A percentile compares a stretch with the other conserved stretches of the same genome.
Conservation (phyloP, 1,140 invertebrate genomes). For the Drosophila virilis region DNA sequence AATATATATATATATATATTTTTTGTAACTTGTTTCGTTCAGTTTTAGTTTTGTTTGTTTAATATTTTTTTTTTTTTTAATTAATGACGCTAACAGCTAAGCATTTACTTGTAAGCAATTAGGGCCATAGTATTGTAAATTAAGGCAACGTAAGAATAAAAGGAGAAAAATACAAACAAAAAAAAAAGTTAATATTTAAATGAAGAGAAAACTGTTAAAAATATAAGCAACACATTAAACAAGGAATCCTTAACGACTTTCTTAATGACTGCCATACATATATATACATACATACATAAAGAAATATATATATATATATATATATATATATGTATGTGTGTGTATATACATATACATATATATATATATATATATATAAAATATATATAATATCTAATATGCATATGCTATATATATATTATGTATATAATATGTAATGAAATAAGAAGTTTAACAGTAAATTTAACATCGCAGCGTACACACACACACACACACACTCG, state of each 20-base stretch:
- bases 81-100: slow-evolving; percentile 41
- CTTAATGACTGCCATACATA: slow-evolving; percentile 80
- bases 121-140: slow-evolving; percentile 64
- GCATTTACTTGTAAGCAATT: slow-evolving; percentile 57
- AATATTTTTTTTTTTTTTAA: slow-evolving; percentile 38
- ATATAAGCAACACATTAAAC: slow-evolving; percentile 47
- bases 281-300: slow-evolving; percentile 41
- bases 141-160: slow-evolving; percentile 22
- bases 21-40: slow-evolving; percentile 32
- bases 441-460: slow-evolving; percentile 13
- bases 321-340: slow-evolving; percentile 21
- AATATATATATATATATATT: too few species aligned
- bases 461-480: slow-evolving; percentile 15
- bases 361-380: slow-evolving; percentile 44
- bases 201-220: slow-evolving; percentile 36
- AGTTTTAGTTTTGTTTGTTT: slow-evolving; percentile 31
- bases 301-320: slow-evolving; percentile 39
- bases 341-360: slow-evolving; percentile 31
- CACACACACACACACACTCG: neutral
- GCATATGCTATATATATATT: slow-evolving; percentile 16
- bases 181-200: slow-evolving; percentile 12
- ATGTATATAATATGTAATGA: slow-evolving; percentile 17
- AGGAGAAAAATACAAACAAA: slow-evolving; percentile 19
- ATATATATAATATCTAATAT: slow-evolving; percentile 25
- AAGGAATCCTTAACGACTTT: slow-evolving; percentile 80